Base-by-base conservation (phyloP, 2,113 vertebrate genomes). In the Vidua macroura region DNA sequence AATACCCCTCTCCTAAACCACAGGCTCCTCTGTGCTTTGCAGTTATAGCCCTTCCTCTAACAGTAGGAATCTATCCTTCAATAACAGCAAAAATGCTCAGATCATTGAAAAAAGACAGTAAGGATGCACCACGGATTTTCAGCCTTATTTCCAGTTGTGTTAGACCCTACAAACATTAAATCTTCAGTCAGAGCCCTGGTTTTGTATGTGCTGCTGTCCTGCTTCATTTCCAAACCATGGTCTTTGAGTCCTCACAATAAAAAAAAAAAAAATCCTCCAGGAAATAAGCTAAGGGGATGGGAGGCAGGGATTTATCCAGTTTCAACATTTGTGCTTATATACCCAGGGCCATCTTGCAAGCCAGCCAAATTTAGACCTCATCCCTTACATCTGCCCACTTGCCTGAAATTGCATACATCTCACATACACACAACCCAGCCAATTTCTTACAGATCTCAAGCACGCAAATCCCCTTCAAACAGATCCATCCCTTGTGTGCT, bases 321-420 rank as follows among this genome's bases (percentile, higher is more conserved):
- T 90, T 95, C 83, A 86, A 46, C 10, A n/a, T 79, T 86, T 91
- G 43, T 60, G 72, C 79, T 87, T 79, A 70, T 81, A 86, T n/a
- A 77, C 7, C 72, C 16, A 15, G 41, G 53, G 73, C 62, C 77
- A 93, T 52, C 82, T 91, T 93, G 85, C 87, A 95, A 94, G 48
- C 39, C 64, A 94, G 85, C 39, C 90, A 93, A 83, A 95, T 94
- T 96, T 92, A 96, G 79, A 90, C 84, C 60, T 94, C 79, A 80
- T 73, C 60, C 79, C 72, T 95, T 88, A 66, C 28, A 77, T 93
- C 91, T 92, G 64, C 89, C 69, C 83, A 89, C 86, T 97, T 95
- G 59, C 78, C 85, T 90, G 77, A 56, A 70, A 83, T 15, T 81
- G 51, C 6, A 1, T 76, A 33, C 48, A 76, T 91, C 60, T 91